A percentile compares a stretch with the other conserved stretches of the same genome.
Conservation (phyloP, 30 jellyfish, hydroid and myxozoan species). For the Pelagia noctiluca region DNA sequence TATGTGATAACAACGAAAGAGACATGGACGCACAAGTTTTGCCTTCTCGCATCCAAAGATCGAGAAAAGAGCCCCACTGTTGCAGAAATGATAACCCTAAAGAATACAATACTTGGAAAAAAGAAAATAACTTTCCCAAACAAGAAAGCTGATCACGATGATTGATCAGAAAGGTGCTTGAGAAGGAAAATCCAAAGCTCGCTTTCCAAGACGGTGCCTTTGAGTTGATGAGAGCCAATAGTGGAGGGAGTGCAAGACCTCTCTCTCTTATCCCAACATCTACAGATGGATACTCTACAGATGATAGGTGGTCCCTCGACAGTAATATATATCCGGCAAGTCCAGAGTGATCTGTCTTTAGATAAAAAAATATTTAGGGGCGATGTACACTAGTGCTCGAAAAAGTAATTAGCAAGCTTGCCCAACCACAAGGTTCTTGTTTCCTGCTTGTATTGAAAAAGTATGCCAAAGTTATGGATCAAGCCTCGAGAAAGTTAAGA, state of each 20-base stretch:
- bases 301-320: neutral
- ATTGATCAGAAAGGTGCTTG: neutral
- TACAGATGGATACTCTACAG: neutral
- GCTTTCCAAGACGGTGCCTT: conserved; percentile 12
- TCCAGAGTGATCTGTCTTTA: neutral
- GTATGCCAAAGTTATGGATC: no score
- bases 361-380: neutral
- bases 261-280: neutral
- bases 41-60: neutral
- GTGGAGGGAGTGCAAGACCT: neutral
- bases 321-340: neutral
- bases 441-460: no score
- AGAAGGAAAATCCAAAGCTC: conserved; percentile 10
- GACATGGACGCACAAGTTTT: conserved; percentile 2
- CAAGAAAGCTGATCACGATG: conserved; percentile 23
- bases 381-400: no score
- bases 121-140: conserved; percentile 17
- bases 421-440: no score
- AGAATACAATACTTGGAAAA: neutral
- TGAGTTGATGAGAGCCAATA: conserved; percentile 15
- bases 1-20: conserved; percentile 1
- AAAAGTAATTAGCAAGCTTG: no score
- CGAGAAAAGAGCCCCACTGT: neutral
- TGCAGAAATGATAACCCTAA: neutral
- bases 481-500: no score